Conservation (phyloP, 2,113 vertebrate species). For the Channa argus region DNA sequence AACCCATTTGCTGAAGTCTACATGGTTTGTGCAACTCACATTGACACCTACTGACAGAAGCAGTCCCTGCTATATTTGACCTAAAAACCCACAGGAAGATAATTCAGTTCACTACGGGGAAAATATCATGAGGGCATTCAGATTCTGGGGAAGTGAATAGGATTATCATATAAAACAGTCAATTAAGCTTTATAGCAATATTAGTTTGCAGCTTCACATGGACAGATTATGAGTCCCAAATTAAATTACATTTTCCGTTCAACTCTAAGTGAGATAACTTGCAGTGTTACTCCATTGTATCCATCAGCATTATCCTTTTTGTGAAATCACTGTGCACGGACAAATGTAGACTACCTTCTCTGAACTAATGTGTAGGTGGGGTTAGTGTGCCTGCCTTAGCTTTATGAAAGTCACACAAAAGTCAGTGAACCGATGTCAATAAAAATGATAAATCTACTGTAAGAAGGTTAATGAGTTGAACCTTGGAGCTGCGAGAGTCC, state of each 20-base stretch:
- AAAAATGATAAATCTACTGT: constrained; percentile 41
- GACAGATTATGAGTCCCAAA: constrained; percentile 21
- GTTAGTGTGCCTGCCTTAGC: background rate
- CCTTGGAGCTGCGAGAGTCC: constrained; percentile 92
- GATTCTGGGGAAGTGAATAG: constrained; percentile 43
- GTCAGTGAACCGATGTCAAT: constrained; percentile 32
- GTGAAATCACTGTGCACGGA: background rate
- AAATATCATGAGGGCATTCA: constrained; percentile 33
- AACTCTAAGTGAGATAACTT: constrained; percentile 47
- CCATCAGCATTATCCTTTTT: constrained; percentile 7
- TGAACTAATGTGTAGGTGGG: background rate
- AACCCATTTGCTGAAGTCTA: constrained; percentile 29
- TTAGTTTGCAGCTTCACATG: constrained; percentile 46
- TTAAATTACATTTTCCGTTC: constrained; percentile 43
- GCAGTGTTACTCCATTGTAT: constrained; percentile 19
- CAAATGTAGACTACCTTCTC: constrained; percentile 5
- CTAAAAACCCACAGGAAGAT: constrained; percentile 29
- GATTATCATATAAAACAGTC: constrained; percentile 66
- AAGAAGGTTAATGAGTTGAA: constrained; percentile 71
- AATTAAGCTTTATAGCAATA: constrained; percentile 63
- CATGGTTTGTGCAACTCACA: constrained; percentile 30
- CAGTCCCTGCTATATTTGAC: constrained; percentile 52
- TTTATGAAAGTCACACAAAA: constrained; percentile 34
- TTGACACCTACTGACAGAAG: constrained; percentile 39
- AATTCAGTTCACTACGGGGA: background rate